These are phyloP conservation scores for Pammene aurita DNA, from an alignment of 2,888 invertebrate species.

Conservation along the genomic window DNA sequence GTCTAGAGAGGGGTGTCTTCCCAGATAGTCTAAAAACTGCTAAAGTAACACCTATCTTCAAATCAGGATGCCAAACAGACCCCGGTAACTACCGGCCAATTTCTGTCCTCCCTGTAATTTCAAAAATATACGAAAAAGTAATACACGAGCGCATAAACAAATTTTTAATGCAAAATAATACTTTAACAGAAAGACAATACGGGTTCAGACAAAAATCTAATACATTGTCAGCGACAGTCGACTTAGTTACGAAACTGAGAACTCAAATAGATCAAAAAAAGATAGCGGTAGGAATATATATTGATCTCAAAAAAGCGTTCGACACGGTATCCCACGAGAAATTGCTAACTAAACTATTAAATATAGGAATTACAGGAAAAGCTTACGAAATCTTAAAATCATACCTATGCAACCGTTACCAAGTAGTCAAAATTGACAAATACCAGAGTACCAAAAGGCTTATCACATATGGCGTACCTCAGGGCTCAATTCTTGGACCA, in stretches of 20 bases:
- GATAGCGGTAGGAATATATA: neutral
- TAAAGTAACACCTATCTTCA: slow-evolving; percentile 15
- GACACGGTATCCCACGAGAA: neutral
- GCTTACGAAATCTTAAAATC: neutral
- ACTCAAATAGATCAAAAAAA: neutral
- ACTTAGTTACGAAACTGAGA: neutral
- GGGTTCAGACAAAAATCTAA: too few relatives aligned
- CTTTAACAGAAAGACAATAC: neutral
- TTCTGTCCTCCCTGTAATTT: too few relatives aligned
- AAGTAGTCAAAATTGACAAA: neutral
- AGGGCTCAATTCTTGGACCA: too few relatives aligned
- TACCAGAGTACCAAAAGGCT: neutral
- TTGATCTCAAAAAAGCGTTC: neutral
- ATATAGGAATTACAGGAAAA: neutral
- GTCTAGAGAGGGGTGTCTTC: neutral
- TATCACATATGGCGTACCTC: too few relatives aligned
- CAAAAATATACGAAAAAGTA: too few relatives aligned
- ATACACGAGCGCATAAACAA: neutral
- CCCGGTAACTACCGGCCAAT: neutral
- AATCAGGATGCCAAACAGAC: slow-evolving; percentile 4
- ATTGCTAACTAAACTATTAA: neutral
- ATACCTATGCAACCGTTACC: neutral
- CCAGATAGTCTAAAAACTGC: slow-evolving; percentile 20
- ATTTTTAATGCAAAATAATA: neutral
- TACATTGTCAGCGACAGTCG: neutral